Conservation (phyloP, 2,797 vertebrate genomes). For the Antrozous pallidus region DNA sequence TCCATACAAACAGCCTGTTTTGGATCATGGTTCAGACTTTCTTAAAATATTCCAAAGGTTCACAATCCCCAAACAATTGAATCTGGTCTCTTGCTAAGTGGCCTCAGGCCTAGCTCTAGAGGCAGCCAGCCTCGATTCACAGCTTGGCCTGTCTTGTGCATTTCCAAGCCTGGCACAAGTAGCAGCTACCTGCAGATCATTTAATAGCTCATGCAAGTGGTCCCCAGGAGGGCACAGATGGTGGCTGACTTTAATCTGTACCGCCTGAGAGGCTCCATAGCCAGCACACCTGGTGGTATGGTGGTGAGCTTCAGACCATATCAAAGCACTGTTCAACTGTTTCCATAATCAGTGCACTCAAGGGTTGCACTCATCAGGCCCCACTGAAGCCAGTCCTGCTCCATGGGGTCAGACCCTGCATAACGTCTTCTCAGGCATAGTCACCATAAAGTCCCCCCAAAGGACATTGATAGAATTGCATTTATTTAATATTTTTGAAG, state of each 20-base stretch:
- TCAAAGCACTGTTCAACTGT: not conserved
- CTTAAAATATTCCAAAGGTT: not conserved
- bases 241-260: not conserved
- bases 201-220: not conserved
- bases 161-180: not conserved
- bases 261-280: not conserved
- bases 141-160: not conserved
- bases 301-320: not conserved
- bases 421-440: not conserved
- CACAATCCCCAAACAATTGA: not conserved
- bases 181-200: not conserved
- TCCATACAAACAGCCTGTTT: not conserved
- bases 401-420: not conserved
- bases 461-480: not conserved
- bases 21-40: not conserved
- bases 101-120: not conserved
- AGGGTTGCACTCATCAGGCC: not conserved
- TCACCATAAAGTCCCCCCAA: not conserved
- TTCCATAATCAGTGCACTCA: not conserved
- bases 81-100: not conserved
- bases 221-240: not conserved
- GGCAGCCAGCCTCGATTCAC: not conserved
- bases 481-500: not conserved
- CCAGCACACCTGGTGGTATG: not conserved
- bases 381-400: not conserved